Conservation (phyloP, 2,797 vertebrate species). For the Emys orbicularis region DNA sequence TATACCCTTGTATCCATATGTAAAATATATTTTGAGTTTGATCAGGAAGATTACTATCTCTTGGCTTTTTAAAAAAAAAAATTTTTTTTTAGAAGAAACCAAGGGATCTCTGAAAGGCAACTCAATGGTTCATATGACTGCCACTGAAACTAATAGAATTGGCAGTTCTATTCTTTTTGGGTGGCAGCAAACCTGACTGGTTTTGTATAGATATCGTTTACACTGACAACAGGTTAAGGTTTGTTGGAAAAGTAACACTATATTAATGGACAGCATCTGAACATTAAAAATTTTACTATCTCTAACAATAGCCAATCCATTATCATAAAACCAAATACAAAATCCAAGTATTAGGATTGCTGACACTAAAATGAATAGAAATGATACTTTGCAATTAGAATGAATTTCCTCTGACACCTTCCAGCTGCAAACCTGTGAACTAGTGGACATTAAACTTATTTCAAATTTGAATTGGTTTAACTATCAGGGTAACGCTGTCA, state of each 20-base stretch:
- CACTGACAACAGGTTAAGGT: neutral
- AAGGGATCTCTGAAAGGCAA: slow-evolving; percentile 8
- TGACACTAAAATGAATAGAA: slow-evolving; percentile 5
- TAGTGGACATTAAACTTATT: slow-evolving; percentile 35
- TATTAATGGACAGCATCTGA: neutral
- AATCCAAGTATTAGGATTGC: neutral
- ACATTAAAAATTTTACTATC: neutral
- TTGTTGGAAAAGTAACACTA: neutral
- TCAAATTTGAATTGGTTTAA: slow-evolving; percentile 53
- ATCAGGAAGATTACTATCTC: neutral
- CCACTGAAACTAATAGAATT: neutral
- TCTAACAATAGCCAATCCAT: slow-evolving; percentile 18
- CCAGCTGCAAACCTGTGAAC: neutral
- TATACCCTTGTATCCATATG: neutral
- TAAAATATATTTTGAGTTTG: neutral
- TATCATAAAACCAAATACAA: neutral
- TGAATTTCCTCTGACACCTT: slow-evolving; percentile 34
- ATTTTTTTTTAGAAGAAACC: neutral
- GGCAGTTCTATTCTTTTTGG: neutral
- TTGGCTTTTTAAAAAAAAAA: too few relatives aligned
- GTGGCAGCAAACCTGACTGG: neutral
- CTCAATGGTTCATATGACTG: neutral
- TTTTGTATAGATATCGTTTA: neutral
- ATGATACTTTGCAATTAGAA: neutral
- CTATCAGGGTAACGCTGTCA: slow-evolving; percentile 34